Conservation (phyloP, 2,797 vertebrate genomes). For the Cottoperca gobio region DNA sequence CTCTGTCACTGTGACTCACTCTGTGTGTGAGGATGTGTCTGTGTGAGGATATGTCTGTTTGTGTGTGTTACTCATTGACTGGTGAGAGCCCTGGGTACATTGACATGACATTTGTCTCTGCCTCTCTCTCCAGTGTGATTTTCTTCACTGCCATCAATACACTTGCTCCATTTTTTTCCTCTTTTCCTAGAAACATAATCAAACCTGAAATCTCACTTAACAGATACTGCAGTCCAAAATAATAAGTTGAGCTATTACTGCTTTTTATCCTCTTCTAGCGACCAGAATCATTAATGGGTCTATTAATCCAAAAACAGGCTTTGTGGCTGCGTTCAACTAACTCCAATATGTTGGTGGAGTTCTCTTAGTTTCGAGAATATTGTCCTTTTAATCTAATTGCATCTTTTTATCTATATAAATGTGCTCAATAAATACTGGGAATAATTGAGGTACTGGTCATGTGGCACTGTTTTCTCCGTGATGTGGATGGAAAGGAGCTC, state of each 20-base stretch:
- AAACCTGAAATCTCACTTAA: neutral
- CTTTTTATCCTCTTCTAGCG: neutral
- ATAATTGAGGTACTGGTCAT: too few species aligned
- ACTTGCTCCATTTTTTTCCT: slow-evolving; percentile 25
- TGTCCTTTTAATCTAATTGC: neutral
- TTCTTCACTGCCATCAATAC: slow-evolving; percentile 31
- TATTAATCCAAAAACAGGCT: neutral
- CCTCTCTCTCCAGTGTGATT: slow-evolving; percentile 52
- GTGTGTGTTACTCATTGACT: slow-evolving; percentile 68
- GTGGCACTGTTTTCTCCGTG: neutral
- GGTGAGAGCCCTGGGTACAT: slow-evolving; percentile 65
- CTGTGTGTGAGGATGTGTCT: slow-evolving; percentile 42
- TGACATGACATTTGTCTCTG: slow-evolving; percentile 70
- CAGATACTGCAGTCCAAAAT: neutral
- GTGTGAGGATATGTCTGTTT: slow-evolving; percentile 39
- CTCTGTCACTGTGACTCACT: slow-evolving; percentile 67
- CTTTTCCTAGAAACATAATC: slow-evolving; percentile 46
- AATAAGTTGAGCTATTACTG: neutral
- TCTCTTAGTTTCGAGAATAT: neutral
- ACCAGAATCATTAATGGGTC: neutral
- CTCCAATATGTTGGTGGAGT: neutral
- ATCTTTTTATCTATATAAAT: neutral
- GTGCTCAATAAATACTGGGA: neutral
- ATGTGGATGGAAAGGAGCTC: neutral
- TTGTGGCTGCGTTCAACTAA: neutral